Conservation (phyloP, 2,113 vertebrate species). For the Pachyramphus minor region DNA sequence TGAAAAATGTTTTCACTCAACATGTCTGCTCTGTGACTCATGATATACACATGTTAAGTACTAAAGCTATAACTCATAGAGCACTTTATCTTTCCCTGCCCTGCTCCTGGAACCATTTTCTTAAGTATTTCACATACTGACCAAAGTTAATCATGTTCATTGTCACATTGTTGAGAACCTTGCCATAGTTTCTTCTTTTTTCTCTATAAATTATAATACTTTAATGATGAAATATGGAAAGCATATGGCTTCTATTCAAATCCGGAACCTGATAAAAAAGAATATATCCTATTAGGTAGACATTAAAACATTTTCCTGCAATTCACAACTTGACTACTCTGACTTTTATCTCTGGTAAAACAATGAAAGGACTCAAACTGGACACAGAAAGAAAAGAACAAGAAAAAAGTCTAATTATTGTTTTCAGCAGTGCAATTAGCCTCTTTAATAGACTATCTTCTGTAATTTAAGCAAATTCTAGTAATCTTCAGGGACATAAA, state of each 20-base stretch:
- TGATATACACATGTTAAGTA: not conserved
- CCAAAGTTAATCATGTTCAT: conserved; percentile 7
- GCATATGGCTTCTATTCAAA: not conserved
- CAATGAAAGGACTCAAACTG: not conserved
- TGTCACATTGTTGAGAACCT: not conserved
- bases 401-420: conserved; percentile 28
- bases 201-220: not conserved
- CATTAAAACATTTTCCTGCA: not conserved
- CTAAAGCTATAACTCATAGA: not conserved
- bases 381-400: not conserved
- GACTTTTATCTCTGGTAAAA: not conserved
- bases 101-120: not conserved
- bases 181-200: not conserved
- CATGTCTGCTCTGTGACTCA: not conserved
- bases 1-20: not conserved
- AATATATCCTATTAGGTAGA: not conserved
- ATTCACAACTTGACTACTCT: not conserved
- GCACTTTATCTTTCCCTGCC: not conserved
- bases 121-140: conserved; percentile 14
- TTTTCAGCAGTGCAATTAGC: conserved; percentile 37
- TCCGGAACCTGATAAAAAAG: not conserved
- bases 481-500: conserved; percentile 8
- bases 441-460: conserved; percentile 11
- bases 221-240: conserved; percentile 1
- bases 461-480: conserved; percentile 30